Evolutionary conservation across 2,888 invertebrate genomes (phyloP), one percentile per base, ranked within the genome.

Genomic region (Mycogona germanica): DNA sequence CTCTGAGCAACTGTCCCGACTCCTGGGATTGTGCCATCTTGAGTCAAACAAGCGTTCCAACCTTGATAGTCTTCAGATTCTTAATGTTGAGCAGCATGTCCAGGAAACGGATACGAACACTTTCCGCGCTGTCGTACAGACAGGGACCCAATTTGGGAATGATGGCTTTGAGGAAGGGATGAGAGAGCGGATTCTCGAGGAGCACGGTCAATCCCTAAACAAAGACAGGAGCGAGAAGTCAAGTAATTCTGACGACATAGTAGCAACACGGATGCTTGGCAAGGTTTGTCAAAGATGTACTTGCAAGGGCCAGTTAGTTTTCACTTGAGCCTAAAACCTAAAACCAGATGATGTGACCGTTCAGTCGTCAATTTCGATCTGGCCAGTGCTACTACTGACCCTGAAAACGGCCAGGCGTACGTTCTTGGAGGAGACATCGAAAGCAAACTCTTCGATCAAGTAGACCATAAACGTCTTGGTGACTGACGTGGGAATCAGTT

Each of bases 361-460:
- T n/a, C n/a, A n/a, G n/a, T n/a, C n/a, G n/a, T n/a, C n/a, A n/a
- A n/a, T n/a, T n/a, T n/a, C n/a, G n/a, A n/a, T n/a, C n/a, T n/a
- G n/a, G n/a, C n/a, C n/a, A n/a, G n/a, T n/a, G n/a, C n/a, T n/a
- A 17, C 19, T 25, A 49, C 5, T 26, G 25, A 49, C 49, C 38
- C 38, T 35, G 28, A 49, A 49, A 17, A 49, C 49, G 25, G 23
- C 19, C 26, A 49, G 23, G 21, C 49, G 35, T 26, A 49, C 49
- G 23, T 35, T 32, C 25, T 19, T 23, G n/a, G 49, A 49, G 25
- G 49, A 6, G 2, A 38, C 49, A 49, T 49, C 49, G 25, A 49
- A 49, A 6, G 49, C 49, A 49, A 49, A 38, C 35, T 49, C 38
- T 6, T 49, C 49, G 12, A 49, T 38, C 3, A 49, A 28, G 38